A percentile compares a stretch with the other conserved stretches of the same genome.
These are phyloP conservation scores for Enteromius mattozi DNA, from an alignment of 2,797 vertebrate genomes.

Conservation along the genomic window DNA sequence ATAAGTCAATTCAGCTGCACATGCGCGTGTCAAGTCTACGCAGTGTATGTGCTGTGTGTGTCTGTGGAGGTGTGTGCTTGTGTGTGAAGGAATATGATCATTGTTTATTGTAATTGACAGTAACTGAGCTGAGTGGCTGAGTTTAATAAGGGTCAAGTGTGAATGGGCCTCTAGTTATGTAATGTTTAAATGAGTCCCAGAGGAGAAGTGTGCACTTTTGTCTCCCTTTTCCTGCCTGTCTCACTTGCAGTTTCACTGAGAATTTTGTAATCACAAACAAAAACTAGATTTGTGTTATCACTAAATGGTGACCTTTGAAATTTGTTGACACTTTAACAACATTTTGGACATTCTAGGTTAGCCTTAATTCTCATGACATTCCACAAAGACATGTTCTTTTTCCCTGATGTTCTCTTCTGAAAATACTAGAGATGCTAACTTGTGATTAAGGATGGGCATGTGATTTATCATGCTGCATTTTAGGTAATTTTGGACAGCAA, in stretches of 20 bases:
- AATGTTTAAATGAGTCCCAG: conserved; percentile 45
- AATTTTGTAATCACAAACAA: neutral
- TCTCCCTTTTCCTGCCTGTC: conserved; percentile 29
- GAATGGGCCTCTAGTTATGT: conserved; percentile 36
- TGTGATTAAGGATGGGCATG: neutral
- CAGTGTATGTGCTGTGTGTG: conserved; percentile 44
- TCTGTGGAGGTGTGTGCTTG: conserved; percentile 37
- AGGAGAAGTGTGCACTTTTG: conserved; percentile 25
- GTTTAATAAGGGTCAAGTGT: conserved; percentile 47
- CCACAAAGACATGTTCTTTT: neutral
- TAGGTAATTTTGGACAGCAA: neutral
- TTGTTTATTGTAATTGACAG: conserved; percentile 45
- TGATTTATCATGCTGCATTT: neutral
- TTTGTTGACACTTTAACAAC: neutral
- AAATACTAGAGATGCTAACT: neutral
- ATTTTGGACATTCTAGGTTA: neutral
- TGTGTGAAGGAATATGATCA: conserved; percentile 27
- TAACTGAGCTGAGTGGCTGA: conserved; percentile 26
- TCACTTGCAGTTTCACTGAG: neutral
- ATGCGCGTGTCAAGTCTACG: conserved; percentile 23
- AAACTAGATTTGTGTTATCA: neutral
- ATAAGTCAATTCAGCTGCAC: conserved; percentile 71
- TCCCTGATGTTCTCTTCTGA: neutral
- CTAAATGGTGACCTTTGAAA: neutral
- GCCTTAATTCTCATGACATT: neutral